Conservation (phyloP, 2,888 invertebrate species). For the Nomada lathburiana region DNA sequence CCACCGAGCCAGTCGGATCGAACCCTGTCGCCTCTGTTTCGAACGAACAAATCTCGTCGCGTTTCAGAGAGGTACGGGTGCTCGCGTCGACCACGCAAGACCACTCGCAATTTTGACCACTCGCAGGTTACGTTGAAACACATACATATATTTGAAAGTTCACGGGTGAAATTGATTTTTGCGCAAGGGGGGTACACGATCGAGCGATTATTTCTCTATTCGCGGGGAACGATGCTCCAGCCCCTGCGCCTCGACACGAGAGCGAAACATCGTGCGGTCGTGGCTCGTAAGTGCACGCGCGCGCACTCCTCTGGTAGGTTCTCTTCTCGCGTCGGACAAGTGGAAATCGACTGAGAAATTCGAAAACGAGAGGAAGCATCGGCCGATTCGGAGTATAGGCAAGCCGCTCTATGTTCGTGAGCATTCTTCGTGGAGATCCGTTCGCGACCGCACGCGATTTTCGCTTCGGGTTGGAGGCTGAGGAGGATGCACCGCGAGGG, state of each 20-base stretch:
- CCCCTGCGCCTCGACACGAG: not conserved
- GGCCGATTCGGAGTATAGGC: not conserved
- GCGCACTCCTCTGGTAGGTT: too few species aligned
- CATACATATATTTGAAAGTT: not conserved
- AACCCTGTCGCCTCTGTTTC: not conserved
- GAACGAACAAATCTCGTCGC: not conserved
- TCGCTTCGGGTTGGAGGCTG: constrained; percentile 27
- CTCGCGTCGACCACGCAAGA: not conserved
- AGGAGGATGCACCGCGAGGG: constrained; percentile 40
- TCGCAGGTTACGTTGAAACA: not conserved
- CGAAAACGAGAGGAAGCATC: not conserved
- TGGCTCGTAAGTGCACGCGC: too few species aligned
- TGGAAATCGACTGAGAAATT: not conserved
- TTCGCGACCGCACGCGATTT: constrained; percentile 11
- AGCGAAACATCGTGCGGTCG: too few species aligned
- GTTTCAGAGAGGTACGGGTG: too few species aligned
- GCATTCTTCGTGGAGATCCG: not conserved
- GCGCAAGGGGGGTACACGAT: not conserved
- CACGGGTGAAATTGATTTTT: too few species aligned
- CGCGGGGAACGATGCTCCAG: not conserved
- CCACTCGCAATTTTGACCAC: not conserved
- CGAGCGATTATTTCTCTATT: not conserved
- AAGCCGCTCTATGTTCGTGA: not conserved
- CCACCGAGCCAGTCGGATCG: constrained; percentile 49
- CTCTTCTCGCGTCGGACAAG: not conserved